Evolutionary conservation across 2,797 vertebrate species (phyloP).

Genomic region (Falco novaeseelandiae): DNA sequence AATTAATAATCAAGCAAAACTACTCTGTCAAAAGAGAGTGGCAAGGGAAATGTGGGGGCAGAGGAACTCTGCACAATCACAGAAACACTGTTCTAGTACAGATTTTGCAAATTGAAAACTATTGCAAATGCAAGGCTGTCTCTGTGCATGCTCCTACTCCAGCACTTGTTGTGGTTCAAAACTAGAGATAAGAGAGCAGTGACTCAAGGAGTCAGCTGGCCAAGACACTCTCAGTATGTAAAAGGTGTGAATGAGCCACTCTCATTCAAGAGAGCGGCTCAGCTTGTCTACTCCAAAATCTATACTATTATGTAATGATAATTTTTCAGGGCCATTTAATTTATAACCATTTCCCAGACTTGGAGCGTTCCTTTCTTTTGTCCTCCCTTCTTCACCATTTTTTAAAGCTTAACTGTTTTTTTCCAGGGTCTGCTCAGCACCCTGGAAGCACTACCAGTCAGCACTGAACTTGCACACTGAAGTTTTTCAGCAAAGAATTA

Average conservation of each 20-base stretch:
- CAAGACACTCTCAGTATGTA: not conserved
- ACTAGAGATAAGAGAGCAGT: not conserved
- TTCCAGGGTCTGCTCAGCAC: not conserved
- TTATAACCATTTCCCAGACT: not conserved
- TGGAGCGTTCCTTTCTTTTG: not conserved
- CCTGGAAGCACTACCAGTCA: not conserved
- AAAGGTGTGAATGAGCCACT: not conserved
- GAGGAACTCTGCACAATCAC: not conserved
- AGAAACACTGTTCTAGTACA: not conserved
- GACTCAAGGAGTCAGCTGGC: not conserved
- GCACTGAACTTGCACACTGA: not conserved
- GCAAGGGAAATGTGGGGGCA: accelerated
- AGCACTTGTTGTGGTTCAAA: not conserved
- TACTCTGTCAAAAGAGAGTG: not conserved
- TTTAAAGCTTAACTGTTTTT: not conserved
- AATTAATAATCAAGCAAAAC: not conserved
- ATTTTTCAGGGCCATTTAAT: not conserved
- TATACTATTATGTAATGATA: not conserved
- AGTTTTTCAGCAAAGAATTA: not conserved
- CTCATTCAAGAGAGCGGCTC: not conserved
- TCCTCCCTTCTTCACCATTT: not conserved
- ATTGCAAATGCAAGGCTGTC: not conserved
- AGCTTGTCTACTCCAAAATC: not conserved
- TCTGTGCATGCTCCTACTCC: not conserved
- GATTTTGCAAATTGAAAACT: not conserved